Evolutionary conservation across 2,888 invertebrate species (phyloP).

Genomic region (Lacanobia oleracea): DNA sequence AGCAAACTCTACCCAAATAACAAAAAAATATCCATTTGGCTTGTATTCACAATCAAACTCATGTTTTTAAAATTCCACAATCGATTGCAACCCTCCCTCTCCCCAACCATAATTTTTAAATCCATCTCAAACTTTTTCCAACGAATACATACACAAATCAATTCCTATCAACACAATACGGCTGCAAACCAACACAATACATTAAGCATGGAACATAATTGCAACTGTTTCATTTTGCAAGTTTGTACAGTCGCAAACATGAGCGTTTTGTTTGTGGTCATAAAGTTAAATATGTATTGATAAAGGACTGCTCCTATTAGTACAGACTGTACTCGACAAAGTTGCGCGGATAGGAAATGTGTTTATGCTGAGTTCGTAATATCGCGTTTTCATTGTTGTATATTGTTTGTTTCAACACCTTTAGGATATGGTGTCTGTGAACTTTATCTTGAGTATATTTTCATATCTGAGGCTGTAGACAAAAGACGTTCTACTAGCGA

Average conservation of each 20-base stretch:
- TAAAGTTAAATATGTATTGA: slow-evolving; percentile 53
- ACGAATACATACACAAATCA: slow-evolving; percentile 46
- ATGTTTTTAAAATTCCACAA: background rate
- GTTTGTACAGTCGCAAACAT: slow-evolving; percentile 30
- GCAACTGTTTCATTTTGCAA: slow-evolving; percentile 51
- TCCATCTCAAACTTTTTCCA: slow-evolving; percentile 20
- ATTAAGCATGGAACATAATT: slow-evolving; percentile 50
- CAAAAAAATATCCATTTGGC: no score
- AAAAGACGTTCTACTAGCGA: no score
- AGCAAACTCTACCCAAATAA: no score
- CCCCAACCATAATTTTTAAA: slow-evolving; percentile 1
- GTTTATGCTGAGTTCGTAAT: slow-evolving; percentile 18
- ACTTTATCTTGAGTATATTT: no score
- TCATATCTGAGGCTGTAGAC: no score
- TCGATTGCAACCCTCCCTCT: background rate
- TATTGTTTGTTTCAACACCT: background rate
- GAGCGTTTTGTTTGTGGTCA: slow-evolving; percentile 50
- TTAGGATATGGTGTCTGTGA: no score
- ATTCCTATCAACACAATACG: slow-evolving; percentile 49
- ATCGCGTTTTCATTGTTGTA: slow-evolving; percentile 5
- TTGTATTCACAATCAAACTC: background rate
- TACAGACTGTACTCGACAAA: background rate
- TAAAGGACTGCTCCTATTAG: slow-evolving; percentile 36
- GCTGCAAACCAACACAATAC: slow-evolving; percentile 38
- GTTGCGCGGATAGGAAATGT: slow-evolving; percentile 17